Conservation (phyloP, 2,888 invertebrate genomes). For the Ichneumoninae sp. region DNA sequence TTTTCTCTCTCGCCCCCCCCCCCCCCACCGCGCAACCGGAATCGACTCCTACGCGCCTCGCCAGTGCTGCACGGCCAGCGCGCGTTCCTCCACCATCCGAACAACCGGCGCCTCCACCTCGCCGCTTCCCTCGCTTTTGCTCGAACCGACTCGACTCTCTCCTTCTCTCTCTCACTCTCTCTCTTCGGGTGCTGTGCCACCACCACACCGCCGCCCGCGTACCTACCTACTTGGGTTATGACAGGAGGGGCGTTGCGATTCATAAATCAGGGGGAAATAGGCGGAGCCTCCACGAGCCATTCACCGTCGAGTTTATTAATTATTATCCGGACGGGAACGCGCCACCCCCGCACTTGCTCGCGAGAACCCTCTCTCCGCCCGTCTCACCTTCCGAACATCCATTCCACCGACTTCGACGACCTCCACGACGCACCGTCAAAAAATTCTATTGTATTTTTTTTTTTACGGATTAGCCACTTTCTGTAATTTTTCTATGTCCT, state of each 20-base stretch:
- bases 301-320: slow-evolving; percentile 84
- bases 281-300: slow-evolving; percentile 82
- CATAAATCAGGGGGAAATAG: slow-evolving; percentile 83
- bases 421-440: not conserved
- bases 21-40: slow-evolving; percentile 49
- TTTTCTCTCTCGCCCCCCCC: not conserved
- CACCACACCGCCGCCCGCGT: slow-evolving; percentile 50
- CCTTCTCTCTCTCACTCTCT: slow-evolving; percentile 49
- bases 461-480: not conserved
- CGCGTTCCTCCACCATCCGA: slow-evolving; percentile 29
- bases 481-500: too few species aligned
- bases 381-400: not conserved
- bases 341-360: slow-evolving; percentile 67
- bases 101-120: slow-evolving; percentile 27
- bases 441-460: slow-evolving; percentile 20
- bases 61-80: slow-evolving; percentile 11
- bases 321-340: slow-evolving; percentile 78
- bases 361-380: slow-evolving; percentile 34
- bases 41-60: slow-evolving; percentile 70
- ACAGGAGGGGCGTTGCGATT: slow-evolving; percentile 84
- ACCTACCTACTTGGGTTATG: slow-evolving; percentile 78
- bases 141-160: slow-evolving; percentile 9
- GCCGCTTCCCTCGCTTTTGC: slow-evolving; percentile 7
- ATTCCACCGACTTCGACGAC: slow-evolving; percentile 7
- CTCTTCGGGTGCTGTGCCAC: slow-evolving; percentile 51